Evolutionary conservation across 2,888 invertebrate species (phyloP).

Genomic region (Phyto melanocephala): DNA sequence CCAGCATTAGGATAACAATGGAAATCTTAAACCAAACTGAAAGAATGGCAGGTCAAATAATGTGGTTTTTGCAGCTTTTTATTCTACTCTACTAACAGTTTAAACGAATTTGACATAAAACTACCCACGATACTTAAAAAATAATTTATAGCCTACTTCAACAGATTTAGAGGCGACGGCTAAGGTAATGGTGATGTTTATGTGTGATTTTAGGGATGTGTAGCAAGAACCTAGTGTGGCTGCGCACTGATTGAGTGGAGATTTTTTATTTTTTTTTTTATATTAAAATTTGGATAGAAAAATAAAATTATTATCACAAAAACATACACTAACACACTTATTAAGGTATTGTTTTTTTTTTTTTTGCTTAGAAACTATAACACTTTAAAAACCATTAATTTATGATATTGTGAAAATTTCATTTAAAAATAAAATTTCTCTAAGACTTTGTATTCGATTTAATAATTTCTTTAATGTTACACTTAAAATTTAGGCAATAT

Average conservation of each 20-base stretch:
- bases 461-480: background rate
- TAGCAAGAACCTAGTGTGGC: slow-evolving; percentile 49
- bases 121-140: background rate
- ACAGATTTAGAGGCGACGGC: background rate
- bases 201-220: background rate
- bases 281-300: slow-evolving; percentile 46
- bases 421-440: background rate
- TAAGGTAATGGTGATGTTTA: background rate
- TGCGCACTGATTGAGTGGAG: slow-evolving; percentile 63
- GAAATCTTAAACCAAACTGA: background rate
- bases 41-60: background rate
- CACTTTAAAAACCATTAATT: slow-evolving; percentile 9
- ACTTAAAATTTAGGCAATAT: background rate
- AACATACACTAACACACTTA: slow-evolving; percentile 45
- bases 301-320: slow-evolving; percentile 49
- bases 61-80: too few species aligned
- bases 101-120: background rate
- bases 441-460: background rate
- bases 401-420: too few species aligned
- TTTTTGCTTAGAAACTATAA: background rate
- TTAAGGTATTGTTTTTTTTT: too few species aligned
- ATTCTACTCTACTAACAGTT: too few species aligned
- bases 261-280: slow-evolving; percentile 37
- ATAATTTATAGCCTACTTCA: background rate
- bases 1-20: background rate